Conservation (phyloP, 2,797 vertebrate species). For the Neosilurus mollespiculum region DNA sequence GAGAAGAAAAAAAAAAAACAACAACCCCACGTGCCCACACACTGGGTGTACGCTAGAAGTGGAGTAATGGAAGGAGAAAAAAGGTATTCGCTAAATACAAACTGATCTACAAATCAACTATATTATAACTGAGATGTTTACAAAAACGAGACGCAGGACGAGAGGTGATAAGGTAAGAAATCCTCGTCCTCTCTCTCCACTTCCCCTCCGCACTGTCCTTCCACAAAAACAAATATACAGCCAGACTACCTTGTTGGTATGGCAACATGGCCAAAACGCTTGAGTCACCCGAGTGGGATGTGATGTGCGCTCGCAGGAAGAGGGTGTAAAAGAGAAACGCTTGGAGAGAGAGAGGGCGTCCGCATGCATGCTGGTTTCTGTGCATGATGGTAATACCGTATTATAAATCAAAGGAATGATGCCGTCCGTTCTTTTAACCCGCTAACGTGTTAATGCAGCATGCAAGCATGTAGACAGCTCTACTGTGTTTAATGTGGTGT, state of each 20-base stretch:
- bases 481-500: neutral
- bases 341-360: neutral
- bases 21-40: neutral
- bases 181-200: constrained; percentile 1
- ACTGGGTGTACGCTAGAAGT: neutral
- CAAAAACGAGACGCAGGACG: neutral
- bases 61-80: neutral
- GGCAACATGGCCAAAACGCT: constrained; percentile 55
- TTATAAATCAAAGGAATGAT: neutral
- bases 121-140: neutral
- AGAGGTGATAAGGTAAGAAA: constrained; percentile 20
- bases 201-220: constrained; percentile 13
- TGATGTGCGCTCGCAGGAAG: constrained; percentile 9
- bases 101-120: neutral
- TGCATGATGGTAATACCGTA: neutral
- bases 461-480: neutral
- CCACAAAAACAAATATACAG: constrained; percentile 41
- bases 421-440: neutral
- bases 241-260: constrained; percentile 51
- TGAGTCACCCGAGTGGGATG: constrained; percentile 46
- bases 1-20: neutral
- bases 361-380: neutral
- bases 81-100: neutral
- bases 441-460: neutral
- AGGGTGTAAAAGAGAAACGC: neutral